These are phyloP conservation scores for Pammene aurita DNA, from an alignment of 2,888 invertebrate genomes.

Conservation along the genomic window DNA sequence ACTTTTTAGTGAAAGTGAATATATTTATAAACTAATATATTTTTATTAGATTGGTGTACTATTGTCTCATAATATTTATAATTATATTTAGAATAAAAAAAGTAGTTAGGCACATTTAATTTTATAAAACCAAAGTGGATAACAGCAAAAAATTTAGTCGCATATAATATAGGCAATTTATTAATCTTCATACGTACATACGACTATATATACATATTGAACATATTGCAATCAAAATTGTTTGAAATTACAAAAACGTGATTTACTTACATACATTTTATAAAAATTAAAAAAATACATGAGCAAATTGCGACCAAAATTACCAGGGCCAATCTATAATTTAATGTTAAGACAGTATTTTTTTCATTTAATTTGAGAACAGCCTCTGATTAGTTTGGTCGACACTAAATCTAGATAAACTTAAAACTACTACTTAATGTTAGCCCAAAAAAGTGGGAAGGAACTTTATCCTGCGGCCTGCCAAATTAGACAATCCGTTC, in stretches of 20 bases:
- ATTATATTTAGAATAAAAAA: too few relatives aligned
- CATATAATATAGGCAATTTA: slow-evolving; percentile 3
- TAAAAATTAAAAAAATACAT: not conserved
- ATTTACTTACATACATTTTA: not conserved
- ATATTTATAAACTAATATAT: too few relatives aligned
- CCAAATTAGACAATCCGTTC: slow-evolving; percentile 60
- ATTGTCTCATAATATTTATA: too few relatives aligned
- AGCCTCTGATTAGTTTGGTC: not conserved
- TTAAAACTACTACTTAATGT: slow-evolving; percentile 38
- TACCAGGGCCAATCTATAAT: not conserved
- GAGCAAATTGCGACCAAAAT: not conserved
- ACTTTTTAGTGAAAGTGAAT: too few relatives aligned
- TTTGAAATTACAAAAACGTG: not conserved
- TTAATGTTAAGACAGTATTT: not conserved
- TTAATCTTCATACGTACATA: not conserved
- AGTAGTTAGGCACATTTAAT: too few relatives aligned
- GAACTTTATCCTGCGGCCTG: slow-evolving; percentile 73
- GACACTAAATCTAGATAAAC: not conserved
- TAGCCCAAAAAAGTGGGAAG: slow-evolving; percentile 75
- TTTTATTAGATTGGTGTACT: too few relatives aligned
- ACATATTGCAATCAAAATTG: not conserved
- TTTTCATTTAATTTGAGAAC: not conserved
- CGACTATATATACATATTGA: too few relatives aligned
- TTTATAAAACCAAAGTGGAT: not conserved
- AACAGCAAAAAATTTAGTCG: not conserved